A percentile compares a stretch with the other conserved stretches of the same genome.
phyloP scores from a whole-genome alignment of 2,888 invertebrate species.

The Rhingia rostrata region DNA sequence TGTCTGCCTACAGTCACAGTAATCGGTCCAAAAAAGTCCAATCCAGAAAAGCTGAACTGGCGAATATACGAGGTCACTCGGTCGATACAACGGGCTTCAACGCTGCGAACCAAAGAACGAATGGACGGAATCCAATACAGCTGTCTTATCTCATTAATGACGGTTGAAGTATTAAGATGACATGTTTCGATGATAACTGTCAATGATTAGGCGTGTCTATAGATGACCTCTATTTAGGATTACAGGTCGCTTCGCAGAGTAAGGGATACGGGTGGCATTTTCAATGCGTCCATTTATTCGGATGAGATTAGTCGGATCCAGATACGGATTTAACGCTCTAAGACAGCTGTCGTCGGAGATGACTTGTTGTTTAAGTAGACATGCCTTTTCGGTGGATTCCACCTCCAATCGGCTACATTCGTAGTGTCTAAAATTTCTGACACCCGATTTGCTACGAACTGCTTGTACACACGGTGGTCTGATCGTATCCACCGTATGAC shows the following conservation, averaged over 20 bases:
- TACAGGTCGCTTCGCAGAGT: not conserved
- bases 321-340: not conserved
- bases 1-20: too few relatives aligned
- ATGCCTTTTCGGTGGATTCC: not conserved
- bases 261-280: not conserved
- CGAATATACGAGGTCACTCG: too few relatives aligned
- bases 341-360: not conserved
- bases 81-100: too few relatives aligned
- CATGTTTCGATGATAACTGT: not conserved
- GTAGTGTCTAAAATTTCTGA: conserved; percentile 35
- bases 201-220: not conserved
- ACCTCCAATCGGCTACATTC: not conserved
- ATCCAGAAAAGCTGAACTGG: too few relatives aligned
- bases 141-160: too few relatives aligned
- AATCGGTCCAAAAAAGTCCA: too few relatives aligned
- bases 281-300: not conserved
- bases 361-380: not conserved
- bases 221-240: not conserved
- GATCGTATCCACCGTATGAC: too few relatives aligned
- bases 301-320: not conserved
- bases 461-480: conserved; percentile 13
- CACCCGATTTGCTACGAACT: conserved; percentile 25
- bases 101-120: too few relatives aligned
- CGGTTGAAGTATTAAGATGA: not conserved
- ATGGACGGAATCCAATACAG: too few relatives aligned